Conservation (phyloP, 2,797 vertebrate species). For the Tenualosa ilisha region DNA sequence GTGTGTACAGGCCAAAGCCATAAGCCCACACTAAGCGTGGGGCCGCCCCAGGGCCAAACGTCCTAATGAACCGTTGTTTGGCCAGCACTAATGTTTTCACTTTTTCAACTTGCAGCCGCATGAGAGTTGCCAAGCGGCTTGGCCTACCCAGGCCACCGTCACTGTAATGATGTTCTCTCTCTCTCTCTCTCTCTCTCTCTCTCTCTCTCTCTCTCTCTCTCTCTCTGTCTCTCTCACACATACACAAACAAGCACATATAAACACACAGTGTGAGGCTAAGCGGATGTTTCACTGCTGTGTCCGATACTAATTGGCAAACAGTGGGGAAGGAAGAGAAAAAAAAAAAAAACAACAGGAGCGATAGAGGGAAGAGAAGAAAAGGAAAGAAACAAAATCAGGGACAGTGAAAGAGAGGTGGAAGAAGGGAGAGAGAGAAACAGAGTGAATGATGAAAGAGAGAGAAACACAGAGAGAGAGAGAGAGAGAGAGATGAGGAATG, state of each 20-base stretch:
- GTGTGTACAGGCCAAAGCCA: background rate
- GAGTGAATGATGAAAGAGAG: slow-evolving; percentile 42
- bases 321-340: background rate
- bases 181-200: background rate
- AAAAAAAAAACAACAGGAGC: background rate
- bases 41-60: background rate
- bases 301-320: slow-evolving; percentile 9
- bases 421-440: background rate
- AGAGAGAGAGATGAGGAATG: slow-evolving; percentile 28
- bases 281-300: background rate
- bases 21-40: background rate
- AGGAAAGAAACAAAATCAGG: background rate
- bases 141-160: background rate
- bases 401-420: background rate
- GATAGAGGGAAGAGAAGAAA: background rate
- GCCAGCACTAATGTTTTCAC: background rate
- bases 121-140: background rate
- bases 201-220: slow-evolving; percentile 5
- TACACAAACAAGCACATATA: too few species aligned
- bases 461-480: background rate
- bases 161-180: background rate
- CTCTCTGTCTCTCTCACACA: slow-evolving; percentile 3
- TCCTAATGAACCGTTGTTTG: background rate
- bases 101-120: background rate
- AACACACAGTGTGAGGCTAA: background rate